Evolutionary conservation across 2,888 invertebrate genomes (phyloP).

Genomic region (Tachina fera): DNA sequence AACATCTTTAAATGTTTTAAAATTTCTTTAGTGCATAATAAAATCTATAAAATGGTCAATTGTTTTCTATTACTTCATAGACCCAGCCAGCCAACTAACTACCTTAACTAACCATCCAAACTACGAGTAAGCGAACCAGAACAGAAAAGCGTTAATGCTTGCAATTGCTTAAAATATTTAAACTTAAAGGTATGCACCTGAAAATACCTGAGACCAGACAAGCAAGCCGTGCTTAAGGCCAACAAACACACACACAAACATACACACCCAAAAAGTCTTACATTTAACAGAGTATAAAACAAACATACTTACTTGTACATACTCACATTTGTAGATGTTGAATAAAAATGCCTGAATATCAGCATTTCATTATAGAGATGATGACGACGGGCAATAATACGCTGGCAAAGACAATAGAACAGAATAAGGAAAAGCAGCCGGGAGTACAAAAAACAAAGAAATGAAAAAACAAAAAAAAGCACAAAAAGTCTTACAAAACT

Average conservation of each 20-base stretch:
- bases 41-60: constrained; percentile 66
- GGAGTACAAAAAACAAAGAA: constrained; percentile 4
- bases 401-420: constrained; percentile 49
- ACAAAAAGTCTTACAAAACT: constrained; percentile 52
- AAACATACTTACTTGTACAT: neutral
- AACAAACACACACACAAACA: neutral
- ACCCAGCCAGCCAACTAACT: constrained; percentile 15
- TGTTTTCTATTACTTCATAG: constrained; percentile 66
- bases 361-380: constrained; percentile 54
- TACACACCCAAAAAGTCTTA: neutral
- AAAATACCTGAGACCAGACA: constrained; percentile 50
- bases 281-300: neutral
- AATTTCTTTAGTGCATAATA: constrained; percentile 49
- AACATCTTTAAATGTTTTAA: constrained; percentile 49
- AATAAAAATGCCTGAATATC: constrained; percentile 46
- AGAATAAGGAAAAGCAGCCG: constrained; percentile 16
- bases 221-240: constrained; percentile 45
- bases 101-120: neutral
- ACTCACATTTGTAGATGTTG: neutral
- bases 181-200: constrained; percentile 59
- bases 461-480: neutral
- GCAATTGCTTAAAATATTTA: constrained; percentile 62
- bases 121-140: constrained; percentile 36
- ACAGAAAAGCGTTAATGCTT: constrained; percentile 61
- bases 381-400: constrained; percentile 25